Evolutionary conservation across 1,140 invertebrate species (phyloP).

Genomic region (Conus ventricosus): DNA sequence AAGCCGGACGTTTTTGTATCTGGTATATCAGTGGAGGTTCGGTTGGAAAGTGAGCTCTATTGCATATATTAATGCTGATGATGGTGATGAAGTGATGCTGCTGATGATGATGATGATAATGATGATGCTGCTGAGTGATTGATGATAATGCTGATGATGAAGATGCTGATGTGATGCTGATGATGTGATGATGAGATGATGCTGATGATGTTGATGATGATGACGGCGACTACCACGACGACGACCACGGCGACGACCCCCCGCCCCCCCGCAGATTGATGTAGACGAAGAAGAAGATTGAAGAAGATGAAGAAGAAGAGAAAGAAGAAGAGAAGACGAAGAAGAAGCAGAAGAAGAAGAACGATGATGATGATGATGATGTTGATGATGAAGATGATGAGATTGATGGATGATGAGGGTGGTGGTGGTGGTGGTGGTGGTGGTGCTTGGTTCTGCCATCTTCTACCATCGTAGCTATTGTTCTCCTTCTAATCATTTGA

Average conservation of each 20-base stretch:
- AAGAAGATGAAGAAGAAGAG: slow-evolving; percentile 37
- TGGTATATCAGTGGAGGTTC: neutral
- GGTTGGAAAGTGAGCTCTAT: neutral
- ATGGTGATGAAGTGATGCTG: too few species aligned
- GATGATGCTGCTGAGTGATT: neutral
- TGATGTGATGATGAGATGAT: too few species aligned
- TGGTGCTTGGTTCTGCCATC: slow-evolving; percentile 17
- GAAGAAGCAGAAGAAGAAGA: slow-evolving; percentile 33
- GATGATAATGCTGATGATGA: neutral
- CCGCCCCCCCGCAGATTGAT: too few species aligned
- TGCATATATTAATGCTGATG: too few species aligned
- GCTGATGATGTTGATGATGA: neutral
- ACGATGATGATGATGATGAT: slow-evolving; percentile 27
- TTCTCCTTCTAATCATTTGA: too few species aligned
- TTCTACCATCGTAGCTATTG: too few species aligned
- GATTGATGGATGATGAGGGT: slow-evolving; percentile 39
- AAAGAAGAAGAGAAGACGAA: slow-evolving; percentile 35
- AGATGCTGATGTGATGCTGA: neutral
- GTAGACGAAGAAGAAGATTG: slow-evolving; percentile 31
- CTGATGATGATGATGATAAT: too few species aligned
- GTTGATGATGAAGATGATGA: slow-evolving; percentile 37
- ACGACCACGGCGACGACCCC: neutral
- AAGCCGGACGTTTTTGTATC: too few species aligned
- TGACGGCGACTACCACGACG: slow-evolving; percentile 59
- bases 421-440: slow-evolving; percentile 37